phyloP scores from a whole-genome alignment of 2,797 vertebrate genomes.

The Hydrocynus forskahlii region DNA sequence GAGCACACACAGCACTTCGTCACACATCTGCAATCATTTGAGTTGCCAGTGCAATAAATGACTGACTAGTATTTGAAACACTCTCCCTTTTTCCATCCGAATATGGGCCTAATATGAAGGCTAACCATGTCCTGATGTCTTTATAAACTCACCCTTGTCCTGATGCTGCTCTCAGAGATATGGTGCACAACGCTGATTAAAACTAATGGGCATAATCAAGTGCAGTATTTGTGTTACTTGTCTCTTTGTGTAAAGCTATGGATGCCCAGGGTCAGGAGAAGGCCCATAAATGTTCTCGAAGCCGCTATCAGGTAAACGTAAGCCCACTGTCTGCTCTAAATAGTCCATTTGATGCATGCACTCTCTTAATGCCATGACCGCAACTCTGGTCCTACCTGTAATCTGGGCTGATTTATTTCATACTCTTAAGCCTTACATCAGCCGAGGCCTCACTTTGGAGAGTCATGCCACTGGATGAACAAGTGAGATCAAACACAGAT shows the following conservation, averaged over 20 bases:
- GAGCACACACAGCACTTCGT: background rate
- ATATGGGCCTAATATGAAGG: background rate
- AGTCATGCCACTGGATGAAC: constrained; percentile 28
- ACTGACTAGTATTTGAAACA: background rate
- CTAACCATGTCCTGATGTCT: constrained; percentile 12
- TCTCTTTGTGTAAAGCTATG: constrained; percentile 15
- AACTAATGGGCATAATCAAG: constrained; percentile 41
- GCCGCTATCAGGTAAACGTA: constrained; percentile 25
- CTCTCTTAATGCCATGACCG: constrained; percentile 20
- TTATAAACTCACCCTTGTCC: background rate
- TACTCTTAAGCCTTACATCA: constrained; percentile 23
- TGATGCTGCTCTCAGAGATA: background rate
- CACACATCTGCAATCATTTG: background rate
- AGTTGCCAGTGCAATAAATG: background rate
- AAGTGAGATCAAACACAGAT: background rate
- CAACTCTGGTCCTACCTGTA: constrained; percentile 9
- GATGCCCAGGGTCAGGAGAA: constrained; percentile 18
- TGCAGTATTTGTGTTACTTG: constrained; percentile 20
- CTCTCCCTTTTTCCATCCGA: background rate
- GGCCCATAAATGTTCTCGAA: constrained; percentile 6
- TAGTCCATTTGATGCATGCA: constrained; percentile 28
- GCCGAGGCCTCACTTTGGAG: background rate
- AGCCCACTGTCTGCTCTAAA: constrained; percentile 20
- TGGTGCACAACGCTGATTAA: constrained; percentile 26
- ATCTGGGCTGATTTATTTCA: constrained; percentile 21